phyloP scores from a whole-genome alignment of 2,888 invertebrate genomes.

The Tromatobia lineatoria region DNA sequence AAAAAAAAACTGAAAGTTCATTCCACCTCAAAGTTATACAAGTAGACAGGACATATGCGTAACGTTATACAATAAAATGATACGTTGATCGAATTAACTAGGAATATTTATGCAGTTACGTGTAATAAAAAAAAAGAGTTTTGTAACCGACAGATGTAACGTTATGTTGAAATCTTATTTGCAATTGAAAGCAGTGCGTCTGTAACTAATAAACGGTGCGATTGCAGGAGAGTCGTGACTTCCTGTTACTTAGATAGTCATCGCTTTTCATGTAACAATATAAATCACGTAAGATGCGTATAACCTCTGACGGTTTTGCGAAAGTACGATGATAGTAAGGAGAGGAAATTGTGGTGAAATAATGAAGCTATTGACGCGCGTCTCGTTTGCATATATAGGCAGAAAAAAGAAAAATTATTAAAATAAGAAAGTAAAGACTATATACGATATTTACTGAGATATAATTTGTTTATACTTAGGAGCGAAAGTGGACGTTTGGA shows the following conservation, averaged over 20 bases:
- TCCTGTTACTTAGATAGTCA: slow-evolving; percentile 16
- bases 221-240: not conserved
- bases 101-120: slow-evolving; percentile 3
- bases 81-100: not conserved
- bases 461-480: not conserved
- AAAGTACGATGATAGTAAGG: not conserved
- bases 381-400: not conserved
- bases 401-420: not conserved
- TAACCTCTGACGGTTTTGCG: not conserved
- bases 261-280: slow-evolving; percentile 12
- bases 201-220: not conserved
- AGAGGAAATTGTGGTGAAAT: not conserved
- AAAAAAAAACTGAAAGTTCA: not conserved
- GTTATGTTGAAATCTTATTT: slow-evolving; percentile 24
- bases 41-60: not conserved
- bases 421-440: not conserved
- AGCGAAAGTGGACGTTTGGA: slow-evolving; percentile 22
- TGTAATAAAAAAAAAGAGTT: slow-evolving; percentile 5
- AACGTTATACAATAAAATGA: not conserved
- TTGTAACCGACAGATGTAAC: slow-evolving; percentile 1
- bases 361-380: not conserved
- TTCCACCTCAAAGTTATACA: not conserved
- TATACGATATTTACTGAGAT: not conserved
- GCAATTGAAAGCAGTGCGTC: slow-evolving; percentile 6
- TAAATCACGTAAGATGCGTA: slow-evolving; percentile 11